Conservation (phyloP, 2,113 vertebrate genomes). For the Pogonocichla stellata region DNA sequence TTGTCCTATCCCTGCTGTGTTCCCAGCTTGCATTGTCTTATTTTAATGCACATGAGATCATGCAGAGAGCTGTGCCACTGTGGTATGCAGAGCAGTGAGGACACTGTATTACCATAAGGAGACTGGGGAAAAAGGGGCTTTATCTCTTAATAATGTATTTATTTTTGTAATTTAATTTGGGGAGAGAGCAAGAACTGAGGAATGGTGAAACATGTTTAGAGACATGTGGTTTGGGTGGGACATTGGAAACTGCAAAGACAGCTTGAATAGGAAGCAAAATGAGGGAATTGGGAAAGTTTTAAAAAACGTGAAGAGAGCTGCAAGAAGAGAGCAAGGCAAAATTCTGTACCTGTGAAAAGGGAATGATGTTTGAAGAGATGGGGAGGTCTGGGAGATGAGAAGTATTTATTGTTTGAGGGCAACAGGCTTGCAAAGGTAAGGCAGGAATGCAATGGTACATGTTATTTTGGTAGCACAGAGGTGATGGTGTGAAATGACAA, state of each 20-base stretch:
- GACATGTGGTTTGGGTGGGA: neutral
- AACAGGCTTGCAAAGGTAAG: neutral
- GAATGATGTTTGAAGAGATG: neutral
- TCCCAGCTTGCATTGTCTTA: slow-evolving; percentile 17
- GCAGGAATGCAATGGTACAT: neutral
- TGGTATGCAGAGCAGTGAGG: neutral
- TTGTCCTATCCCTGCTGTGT: neutral
- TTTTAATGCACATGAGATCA: neutral
- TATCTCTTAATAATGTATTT: neutral
- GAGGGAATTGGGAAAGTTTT: neutral
- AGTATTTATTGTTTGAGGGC: neutral
- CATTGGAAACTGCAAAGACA: neutral
- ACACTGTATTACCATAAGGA: neutral
- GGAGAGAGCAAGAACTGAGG: neutral
- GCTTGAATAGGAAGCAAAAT: neutral
- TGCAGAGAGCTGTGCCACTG: neutral
- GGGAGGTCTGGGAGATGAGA: neutral
- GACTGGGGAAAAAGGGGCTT: neutral
- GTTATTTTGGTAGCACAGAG: neutral
- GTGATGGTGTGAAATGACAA: neutral
- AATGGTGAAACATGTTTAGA: neutral
- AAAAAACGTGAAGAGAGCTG: neutral
- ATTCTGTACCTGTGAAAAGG: neutral
- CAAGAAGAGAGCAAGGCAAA: neutral
- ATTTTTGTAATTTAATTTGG: neutral